Conservation (phyloP, 2,113 vertebrate species). For the Picathartes gymnocephalus region DNA sequence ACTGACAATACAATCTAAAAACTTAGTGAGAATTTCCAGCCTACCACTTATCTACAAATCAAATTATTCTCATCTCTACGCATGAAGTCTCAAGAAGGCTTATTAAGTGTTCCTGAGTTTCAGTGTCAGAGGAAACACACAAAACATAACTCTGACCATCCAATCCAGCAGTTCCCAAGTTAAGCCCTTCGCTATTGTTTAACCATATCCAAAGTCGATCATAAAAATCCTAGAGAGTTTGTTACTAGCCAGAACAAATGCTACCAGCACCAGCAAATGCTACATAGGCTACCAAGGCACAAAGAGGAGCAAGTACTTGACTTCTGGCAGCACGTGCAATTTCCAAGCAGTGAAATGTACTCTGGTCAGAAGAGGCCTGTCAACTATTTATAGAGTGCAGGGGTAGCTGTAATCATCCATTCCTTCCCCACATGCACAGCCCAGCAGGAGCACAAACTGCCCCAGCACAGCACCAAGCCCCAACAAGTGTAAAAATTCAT, state of each 20-base stretch:
- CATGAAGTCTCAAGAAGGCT: fast-evolving
- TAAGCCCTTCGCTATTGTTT: background rate
- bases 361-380: background rate
- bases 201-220: background rate
- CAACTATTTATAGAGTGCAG: background rate
- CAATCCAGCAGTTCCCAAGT: background rate
- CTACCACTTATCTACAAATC: background rate
- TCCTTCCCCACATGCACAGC: fast-evolving
- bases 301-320: background rate
- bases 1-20: background rate
- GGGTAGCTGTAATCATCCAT: background rate
- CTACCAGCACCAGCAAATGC: background rate
- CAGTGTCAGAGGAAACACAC: background rate
- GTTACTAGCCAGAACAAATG: background rate
- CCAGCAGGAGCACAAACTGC: background rate
- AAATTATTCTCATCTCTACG: background rate
- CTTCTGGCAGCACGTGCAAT: background rate
- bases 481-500: background rate
- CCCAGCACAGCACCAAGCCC: background rate
- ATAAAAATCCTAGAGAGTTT: background rate
- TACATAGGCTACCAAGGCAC: fast-evolving
- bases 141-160: background rate
- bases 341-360: background rate
- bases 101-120: background rate
- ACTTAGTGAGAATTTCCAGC: background rate